Conservation (phyloP, 1,140 invertebrate genomes). For the Heliothis subflexa region DNA sequence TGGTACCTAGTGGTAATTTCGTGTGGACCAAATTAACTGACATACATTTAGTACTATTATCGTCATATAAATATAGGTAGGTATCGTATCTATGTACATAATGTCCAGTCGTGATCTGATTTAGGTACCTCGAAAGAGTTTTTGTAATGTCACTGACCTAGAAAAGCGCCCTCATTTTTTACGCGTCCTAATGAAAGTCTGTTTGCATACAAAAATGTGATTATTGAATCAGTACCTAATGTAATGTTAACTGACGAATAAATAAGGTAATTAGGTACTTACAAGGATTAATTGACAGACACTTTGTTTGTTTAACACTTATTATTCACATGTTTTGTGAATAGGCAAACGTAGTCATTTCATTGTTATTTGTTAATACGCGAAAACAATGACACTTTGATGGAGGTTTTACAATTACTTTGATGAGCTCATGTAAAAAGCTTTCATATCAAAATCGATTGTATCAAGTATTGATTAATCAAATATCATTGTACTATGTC, state of each 20-base stretch:
- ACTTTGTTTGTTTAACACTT: no score
- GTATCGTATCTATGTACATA: neutral
- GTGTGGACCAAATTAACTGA: conserved; percentile 20
- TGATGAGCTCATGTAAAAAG: no score
- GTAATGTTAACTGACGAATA: neutral
- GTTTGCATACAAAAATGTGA: neutral
- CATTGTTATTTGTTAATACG: no score
- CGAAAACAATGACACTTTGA: no score
- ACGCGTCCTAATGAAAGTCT: neutral
- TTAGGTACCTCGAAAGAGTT: conserved; percentile 1
- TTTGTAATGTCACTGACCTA: conserved; percentile 18
- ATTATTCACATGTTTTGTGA: no score
- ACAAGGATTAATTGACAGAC: no score
- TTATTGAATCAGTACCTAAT: neutral
- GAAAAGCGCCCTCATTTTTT: neutral
- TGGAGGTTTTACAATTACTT: no score
- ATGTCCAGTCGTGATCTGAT: conserved; percentile 2
- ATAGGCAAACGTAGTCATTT: no score
- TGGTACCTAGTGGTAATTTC: conserved; percentile 13
- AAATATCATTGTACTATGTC: neutral
- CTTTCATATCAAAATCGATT: no score
- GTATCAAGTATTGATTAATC: neutral
- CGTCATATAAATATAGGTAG: neutral
- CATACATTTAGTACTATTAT: conserved; percentile 23
- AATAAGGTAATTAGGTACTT: neutral